phyloP scores from a whole-genome alignment of 2,113 vertebrate genomes.

The Rana temporaria region DNA sequence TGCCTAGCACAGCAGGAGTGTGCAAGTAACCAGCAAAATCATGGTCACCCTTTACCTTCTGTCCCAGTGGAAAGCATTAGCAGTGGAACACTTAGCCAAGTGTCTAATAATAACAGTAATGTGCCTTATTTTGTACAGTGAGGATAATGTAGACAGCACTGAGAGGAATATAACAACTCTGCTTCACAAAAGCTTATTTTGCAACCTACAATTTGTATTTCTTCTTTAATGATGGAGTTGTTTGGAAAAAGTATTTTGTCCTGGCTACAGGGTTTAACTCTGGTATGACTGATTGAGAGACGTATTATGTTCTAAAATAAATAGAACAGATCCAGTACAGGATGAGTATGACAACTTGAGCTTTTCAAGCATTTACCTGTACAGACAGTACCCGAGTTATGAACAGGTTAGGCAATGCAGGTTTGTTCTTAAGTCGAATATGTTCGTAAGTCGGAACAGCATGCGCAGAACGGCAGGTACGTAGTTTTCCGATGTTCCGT shows the following conservation, averaged over 20 bases:
- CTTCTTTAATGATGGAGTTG: not conserved
- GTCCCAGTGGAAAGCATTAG: constrained; percentile 40
- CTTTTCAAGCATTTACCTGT: too few species aligned
- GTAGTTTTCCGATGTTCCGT: too few species aligned
- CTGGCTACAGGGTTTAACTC: not conserved
- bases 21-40: constrained; percentile 41
- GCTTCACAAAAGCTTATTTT: constrained; percentile 7
- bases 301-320: too few species aligned
- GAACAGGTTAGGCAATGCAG: too few species aligned
- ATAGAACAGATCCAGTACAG: too few species aligned
- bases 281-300: not conserved
- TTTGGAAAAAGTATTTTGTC: not conserved
- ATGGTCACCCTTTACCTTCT: constrained; percentile 40
- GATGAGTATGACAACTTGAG: too few species aligned
- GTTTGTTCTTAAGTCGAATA: too few species aligned
- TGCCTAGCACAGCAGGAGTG: constrained; percentile 43
- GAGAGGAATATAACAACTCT: not conserved
- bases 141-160: constrained; percentile 19
- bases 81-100: constrained; percentile 38
- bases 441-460: too few species aligned
- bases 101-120: constrained; percentile 41
- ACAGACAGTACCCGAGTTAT: too few species aligned
- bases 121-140: constrained; percentile 34
- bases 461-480: too few species aligned
- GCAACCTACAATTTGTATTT: constrained; percentile 16